A percentile compares a stretch with the other conserved stretches of the same genome.
phyloP scores from a whole-genome alignment of 2,888 invertebrate species.

The Xylota sylvarum region DNA sequence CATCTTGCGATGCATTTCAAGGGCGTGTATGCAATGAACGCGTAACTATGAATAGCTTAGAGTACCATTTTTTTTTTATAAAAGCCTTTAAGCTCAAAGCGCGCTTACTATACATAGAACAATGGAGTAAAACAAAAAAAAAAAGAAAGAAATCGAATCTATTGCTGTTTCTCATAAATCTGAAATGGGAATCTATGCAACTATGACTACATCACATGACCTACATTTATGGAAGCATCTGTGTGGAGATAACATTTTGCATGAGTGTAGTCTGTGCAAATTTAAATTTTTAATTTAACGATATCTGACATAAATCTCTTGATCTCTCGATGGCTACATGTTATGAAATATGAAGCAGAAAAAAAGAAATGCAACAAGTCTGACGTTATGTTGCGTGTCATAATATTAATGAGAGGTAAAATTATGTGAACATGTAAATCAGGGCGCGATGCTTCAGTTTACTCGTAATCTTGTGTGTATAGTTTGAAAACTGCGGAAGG shows the following conservation, averaged over 20 bases:
- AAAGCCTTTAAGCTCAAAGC: conserved; percentile 23
- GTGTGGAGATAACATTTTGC: conserved; percentile 19
- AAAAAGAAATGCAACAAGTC: not conserved
- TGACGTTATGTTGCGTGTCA: not conserved
- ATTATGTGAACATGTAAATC: conserved; percentile 9
- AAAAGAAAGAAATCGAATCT: conserved; percentile 48
- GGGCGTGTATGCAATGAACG: conserved; percentile 11
- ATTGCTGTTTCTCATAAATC: conserved; percentile 53
- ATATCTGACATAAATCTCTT: conserved; percentile 19
- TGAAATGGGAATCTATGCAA: conserved; percentile 42
- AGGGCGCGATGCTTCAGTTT: not conserved
- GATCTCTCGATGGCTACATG: conserved; percentile 1
- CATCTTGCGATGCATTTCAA: conserved; percentile 23
- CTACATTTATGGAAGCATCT: conserved; percentile 16
- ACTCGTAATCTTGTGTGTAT: not conserved
- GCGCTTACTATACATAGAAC: conserved; percentile 14
- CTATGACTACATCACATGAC: conserved; percentile 42
- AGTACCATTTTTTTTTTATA: not conserved
- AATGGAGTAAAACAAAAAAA: conserved; percentile 20
- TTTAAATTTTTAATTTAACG: conserved; percentile 31
- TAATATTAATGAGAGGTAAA: conserved; percentile 22
- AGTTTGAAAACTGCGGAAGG: not conserved
- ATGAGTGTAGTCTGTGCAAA: conserved; percentile 18
- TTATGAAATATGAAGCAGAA: conserved; percentile 18
- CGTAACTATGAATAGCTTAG: conserved; percentile 8